Evolutionary conservation across 2,888 invertebrate genomes (phyloP), one percentile per base, ranked within the genome.

Genomic region (Seira sanloemensis): DNA sequence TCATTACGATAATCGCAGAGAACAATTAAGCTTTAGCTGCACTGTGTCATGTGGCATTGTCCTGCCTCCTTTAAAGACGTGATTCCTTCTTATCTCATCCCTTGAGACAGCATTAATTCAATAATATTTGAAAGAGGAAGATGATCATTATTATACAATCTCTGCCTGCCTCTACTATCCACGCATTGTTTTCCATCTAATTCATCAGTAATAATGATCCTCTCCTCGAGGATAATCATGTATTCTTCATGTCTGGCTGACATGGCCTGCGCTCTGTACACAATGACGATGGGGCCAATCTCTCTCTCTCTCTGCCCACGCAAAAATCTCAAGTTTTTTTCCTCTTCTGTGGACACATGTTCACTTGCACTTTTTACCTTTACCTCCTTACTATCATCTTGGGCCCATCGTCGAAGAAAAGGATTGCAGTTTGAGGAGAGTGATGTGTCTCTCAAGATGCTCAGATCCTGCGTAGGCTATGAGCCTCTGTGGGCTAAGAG

Each of bases 401-500:
- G 50, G 2, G 50, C n/a, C 50, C 50, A 50, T 50, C 50, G 16
- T 50, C 50, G 50, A 50, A 50, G n/a, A 37, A 37, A 50, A 50
- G n/a, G 50, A 50, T 50, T 50, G 16, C 16, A 2, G 16, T 50
- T n/a, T n/a, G n/a, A n/a, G n/a, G 50, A n/a, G 50, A 50, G 50
- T 50, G 50, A 50, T 50, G 50, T 50, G 50, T 7, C 50, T 50
- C 16, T 50, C 50, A 18, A 16, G n/a, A n/a, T n/a, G n/a, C n/a
- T n/a, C n/a, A n/a, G n/a, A n/a, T n/a, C n/a, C n/a, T n/a, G n/a
- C n/a, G n/a, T n/a, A n/a, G n/a, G 37, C 37, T 7, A 37, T 12
- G 50, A 16, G 16, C n/a, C n/a, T 50, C 16, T 50, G 50, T 74
- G 62, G 74, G 74, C 74, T 62, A 74, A 74, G 62, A 74, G 74